Percentiles rank a stretch among this genome's conserved stretches.
Conservation (phyloP, 1,140 invertebrate genomes). For the Mylabris phalerata region DNA sequence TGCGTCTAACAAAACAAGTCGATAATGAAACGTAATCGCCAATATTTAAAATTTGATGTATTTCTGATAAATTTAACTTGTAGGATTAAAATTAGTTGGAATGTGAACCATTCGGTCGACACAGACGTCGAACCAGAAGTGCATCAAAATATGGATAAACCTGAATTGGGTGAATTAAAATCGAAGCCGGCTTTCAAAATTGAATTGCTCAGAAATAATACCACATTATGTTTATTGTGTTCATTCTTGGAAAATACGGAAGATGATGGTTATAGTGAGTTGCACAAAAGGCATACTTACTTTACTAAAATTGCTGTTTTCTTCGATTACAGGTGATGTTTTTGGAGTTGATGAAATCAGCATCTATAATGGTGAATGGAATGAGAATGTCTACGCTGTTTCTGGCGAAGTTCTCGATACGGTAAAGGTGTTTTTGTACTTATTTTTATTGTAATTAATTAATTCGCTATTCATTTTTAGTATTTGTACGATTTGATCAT, state of each 20-base stretch:
- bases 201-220: conserved; percentile 66
- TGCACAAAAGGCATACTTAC: background rate
- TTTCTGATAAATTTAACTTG: conserved; percentile 10
- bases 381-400: conserved; percentile 76
- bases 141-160: conserved; percentile 56
- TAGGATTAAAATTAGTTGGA: conserved; percentile 71
- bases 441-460: background rate
- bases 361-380: conserved; percentile 74
- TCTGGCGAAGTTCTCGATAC: conserved; percentile 86
- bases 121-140: conserved; percentile 61
- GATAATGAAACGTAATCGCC: conserved; percentile 65
- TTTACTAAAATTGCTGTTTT: conserved; percentile 4
- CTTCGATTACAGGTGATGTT: conserved; percentile 58
- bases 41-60: background rate
- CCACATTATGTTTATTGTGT: conserved; percentile 75
- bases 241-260: conserved; percentile 61
- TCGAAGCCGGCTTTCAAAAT: conserved; percentile 84
- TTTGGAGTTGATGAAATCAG: conserved; percentile 86
- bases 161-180: conserved; percentile 71
- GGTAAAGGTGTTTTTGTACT: conserved; percentile 48
- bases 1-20: conserved; percentile 64
- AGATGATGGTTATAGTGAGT: conserved; percentile 66
- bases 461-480: conserved; percentile 53
- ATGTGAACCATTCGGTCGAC: conserved; percentile 87
- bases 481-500: conserved; percentile 90